Percentiles rank a stretch among this genome's conserved stretches.
These are phyloP conservation scores for Chydorus sphaericus DNA, from an alignment of 2,888 invertebrate genomes.

Conservation along the genomic window DNA sequence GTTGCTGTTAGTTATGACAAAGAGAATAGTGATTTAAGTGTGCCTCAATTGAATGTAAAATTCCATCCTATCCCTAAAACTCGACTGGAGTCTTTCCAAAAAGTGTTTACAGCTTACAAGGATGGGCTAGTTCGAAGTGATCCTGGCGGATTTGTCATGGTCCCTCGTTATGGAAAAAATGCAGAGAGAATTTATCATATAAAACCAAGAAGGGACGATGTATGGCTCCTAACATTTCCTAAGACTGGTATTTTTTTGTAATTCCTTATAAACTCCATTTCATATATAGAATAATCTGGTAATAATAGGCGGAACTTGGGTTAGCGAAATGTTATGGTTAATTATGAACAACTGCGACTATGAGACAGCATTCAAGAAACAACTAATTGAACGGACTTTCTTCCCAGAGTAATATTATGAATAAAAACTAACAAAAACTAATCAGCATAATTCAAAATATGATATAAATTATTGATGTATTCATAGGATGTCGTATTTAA, in stretches of 20 bases:
- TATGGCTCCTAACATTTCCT: conserved; percentile 61
- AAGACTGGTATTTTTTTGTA: conserved; percentile 53
- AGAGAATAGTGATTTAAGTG: too few species aligned
- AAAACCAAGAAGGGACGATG: conserved; percentile 46
- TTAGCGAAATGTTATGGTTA: conserved; percentile 31
- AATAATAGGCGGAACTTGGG: conserved; percentile 31
- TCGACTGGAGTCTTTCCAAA: too few species aligned
- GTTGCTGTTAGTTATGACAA: too few species aligned
- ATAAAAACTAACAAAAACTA: too few species aligned
- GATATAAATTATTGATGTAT: too few species aligned
- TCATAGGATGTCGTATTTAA: too few species aligned
- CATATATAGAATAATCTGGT: too few species aligned
- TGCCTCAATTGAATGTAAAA: too few species aligned
- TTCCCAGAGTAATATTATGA: conserved; percentile 28
- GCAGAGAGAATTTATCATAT: conserved; percentile 54
- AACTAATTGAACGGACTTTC: conserved; percentile 30
- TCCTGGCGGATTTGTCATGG: conserved; percentile 8
- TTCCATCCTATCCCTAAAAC: too few species aligned
- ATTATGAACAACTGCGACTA: conserved; percentile 24
- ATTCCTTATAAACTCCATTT: too few species aligned
- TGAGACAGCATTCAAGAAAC: conserved; percentile 24
- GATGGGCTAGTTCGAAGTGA: background rate
- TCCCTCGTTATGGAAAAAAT: conserved; percentile 31
- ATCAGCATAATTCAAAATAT: too few species aligned
- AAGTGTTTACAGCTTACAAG: conserved; percentile 1